phyloP scores from a whole-genome alignment of 2,797 vertebrate genomes.

The Smutsia gigantea region DNA sequence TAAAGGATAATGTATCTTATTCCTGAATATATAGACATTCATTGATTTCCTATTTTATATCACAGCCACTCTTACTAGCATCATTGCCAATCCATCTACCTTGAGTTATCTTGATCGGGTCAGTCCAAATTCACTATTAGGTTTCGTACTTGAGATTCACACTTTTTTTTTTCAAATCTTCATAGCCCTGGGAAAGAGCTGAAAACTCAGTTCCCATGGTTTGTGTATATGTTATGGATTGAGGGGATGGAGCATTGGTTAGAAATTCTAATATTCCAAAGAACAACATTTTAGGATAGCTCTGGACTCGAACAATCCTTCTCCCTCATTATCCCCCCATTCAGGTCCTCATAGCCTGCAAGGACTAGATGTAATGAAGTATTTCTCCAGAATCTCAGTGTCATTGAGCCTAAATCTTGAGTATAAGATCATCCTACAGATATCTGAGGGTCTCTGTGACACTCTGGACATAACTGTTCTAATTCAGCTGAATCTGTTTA shows the following conservation, averaged over 20 bases:
- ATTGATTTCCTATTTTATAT: neutral
- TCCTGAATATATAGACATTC: neutral
- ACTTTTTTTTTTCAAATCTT: neutral
- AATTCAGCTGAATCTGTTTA: neutral
- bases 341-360: neutral
- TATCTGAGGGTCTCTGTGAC: neutral
- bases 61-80: neutral
- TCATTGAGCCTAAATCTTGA: neutral
- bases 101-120: neutral
- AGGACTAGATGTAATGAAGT: neutral
- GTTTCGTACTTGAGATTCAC: neutral
- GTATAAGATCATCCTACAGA: neutral
- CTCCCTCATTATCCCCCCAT: neutral
- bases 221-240: neutral
- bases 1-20: neutral
- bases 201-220: neutral
- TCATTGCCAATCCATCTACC: neutral
- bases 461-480: fast-evolving
- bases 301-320: neutral
- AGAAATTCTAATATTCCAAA: neutral
- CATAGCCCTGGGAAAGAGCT: neutral
- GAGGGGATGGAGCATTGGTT: fast-evolving
- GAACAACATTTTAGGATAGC: neutral
- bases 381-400: neutral
- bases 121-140: neutral